A percentile compares a stretch with the other conserved stretches of the same genome.
Evolutionary conservation across 37 sponge, comb jelly and placozoan species (phyloP).

Genomic region (Eunapius fragilis): DNA sequence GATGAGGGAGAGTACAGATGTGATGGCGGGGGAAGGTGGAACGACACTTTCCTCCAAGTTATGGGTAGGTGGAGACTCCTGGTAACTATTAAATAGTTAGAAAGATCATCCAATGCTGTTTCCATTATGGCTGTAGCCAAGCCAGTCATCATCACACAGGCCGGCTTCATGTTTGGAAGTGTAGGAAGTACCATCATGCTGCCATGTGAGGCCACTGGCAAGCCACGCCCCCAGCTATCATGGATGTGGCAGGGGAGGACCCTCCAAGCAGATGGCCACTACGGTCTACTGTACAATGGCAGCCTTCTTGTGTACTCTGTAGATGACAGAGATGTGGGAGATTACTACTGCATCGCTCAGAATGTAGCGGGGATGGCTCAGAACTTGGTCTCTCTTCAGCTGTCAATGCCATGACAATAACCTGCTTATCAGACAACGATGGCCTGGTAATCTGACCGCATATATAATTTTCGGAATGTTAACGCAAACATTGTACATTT

Average conservation of each 20-base stretch:
- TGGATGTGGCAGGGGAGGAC: neutral
- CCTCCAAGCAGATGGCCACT: neutral
- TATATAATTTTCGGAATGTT: too few relatives aligned
- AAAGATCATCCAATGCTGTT: neutral
- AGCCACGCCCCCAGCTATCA: neutral
- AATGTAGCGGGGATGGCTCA: neutral
- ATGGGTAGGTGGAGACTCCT: neutral
- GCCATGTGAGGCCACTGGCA: neutral
- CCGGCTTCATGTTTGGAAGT: neutral
- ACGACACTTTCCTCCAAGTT: neutral
- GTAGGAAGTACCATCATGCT: neutral
- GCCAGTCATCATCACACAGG: neutral
- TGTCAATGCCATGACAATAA: too few relatives aligned
- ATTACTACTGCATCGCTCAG: conserved; percentile 34
- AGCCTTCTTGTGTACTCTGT: conserved; percentile 18
- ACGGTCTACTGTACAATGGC: neutral
- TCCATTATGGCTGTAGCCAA: neutral
- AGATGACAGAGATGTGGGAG: neutral
- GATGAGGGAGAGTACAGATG: neutral
- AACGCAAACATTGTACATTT: too few relatives aligned
- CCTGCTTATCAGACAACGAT: too few relatives aligned
- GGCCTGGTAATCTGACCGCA: too few relatives aligned
- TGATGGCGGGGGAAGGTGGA: neutral
- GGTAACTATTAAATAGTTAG: neutral
- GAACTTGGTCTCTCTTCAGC: neutral